Base-by-base conservation (phyloP, 1,140 invertebrate genomes). In the Riptortus pedestris region DNA sequence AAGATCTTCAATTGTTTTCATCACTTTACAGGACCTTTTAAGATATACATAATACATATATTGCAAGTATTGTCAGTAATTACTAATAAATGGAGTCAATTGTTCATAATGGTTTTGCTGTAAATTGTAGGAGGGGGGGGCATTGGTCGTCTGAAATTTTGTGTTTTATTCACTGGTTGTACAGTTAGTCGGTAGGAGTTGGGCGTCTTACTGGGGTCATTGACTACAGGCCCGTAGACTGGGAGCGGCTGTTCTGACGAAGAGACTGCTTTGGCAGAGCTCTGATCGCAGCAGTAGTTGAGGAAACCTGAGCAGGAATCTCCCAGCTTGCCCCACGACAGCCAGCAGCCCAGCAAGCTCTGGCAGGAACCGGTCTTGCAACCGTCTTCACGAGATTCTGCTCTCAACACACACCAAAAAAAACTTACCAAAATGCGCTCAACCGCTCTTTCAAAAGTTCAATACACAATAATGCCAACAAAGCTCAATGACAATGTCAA, bases 321-420 rank as follows among this genome's bases (percentile, higher is more conserved):
- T 71, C 92, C 88, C 70, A 94, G 81, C 65, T 91, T 80, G 65
- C 91, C 91, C 66, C 90, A 89, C 51, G 86, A 83, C 80, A 94
- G 83, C 91, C 91, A 94, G 77, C 91, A 93, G 73, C 87, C 84
- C 69, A 94, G 79, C 79, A 93, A 93, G 79, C 93, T 93, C 78
- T 94, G 90, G 75, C 91, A 95, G 68, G 82, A 87, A 48, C 88
- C 87, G 69, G 87, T 87, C 70, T 75, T 72, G 72, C 81, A 83
- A 1, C 38, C 62, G 18, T 55, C 65, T 12, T 27, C 58, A 20
- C 33, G 29, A 27, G 29, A 14, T 18, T 18, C 57, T 28, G 22
- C 7, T 11, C 20, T 57, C 3, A 26, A 57, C 22, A 47, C 1
- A 47, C n/a, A n/a, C n/a, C n/a, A n/a, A n/a, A n/a, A n/a, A n/a